These are phyloP conservation scores for Campoplex nolae DNA, from an alignment of 2,888 invertebrate genomes.

Conservation along the genomic window DNA sequence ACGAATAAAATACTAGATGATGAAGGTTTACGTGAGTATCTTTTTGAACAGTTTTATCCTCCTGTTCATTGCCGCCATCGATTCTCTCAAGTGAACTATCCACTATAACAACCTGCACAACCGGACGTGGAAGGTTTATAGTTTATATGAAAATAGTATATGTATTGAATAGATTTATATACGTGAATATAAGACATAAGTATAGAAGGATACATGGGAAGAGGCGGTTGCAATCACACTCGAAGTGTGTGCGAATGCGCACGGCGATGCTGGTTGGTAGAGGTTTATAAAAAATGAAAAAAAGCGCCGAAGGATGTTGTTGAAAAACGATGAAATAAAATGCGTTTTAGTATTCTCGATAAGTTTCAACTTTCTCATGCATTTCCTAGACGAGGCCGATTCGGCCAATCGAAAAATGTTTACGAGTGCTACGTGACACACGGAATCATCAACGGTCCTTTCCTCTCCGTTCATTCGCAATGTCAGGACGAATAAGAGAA, in stretches of 20 bases:
- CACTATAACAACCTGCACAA: constrained; percentile 42
- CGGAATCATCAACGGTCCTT: constrained; percentile 28
- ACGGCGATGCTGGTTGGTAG: background rate
- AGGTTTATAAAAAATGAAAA: background rate
- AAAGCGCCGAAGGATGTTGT: constrained; percentile 15
- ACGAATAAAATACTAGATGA: constrained; percentile 58
- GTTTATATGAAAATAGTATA: constrained; percentile 49
- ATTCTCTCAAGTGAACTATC: constrained; percentile 41
- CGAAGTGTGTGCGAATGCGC: constrained; percentile 37
- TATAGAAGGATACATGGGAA: background rate
- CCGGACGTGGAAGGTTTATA: constrained; percentile 58
- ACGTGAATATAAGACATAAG: background rate
- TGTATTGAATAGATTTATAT: constrained; percentile 11
- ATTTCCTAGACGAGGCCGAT: constrained; percentile 42
- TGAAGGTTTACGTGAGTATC: constrained; percentile 41
- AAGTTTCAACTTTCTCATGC: constrained; percentile 41
- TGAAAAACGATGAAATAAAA: constrained; percentile 27
- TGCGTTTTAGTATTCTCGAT: constrained; percentile 43
- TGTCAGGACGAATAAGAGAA: background rate
- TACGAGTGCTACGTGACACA: constrained; percentile 54
- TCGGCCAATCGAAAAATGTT: constrained; percentile 51
- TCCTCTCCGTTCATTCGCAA: background rate
- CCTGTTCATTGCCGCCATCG: constrained; percentile 55
- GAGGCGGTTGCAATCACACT: constrained; percentile 53
- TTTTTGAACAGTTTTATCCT: constrained; percentile 41